These are phyloP conservation scores for Euplexia lucipara DNA, from an alignment of 2,888 invertebrate species.

Conservation along the genomic window DNA sequence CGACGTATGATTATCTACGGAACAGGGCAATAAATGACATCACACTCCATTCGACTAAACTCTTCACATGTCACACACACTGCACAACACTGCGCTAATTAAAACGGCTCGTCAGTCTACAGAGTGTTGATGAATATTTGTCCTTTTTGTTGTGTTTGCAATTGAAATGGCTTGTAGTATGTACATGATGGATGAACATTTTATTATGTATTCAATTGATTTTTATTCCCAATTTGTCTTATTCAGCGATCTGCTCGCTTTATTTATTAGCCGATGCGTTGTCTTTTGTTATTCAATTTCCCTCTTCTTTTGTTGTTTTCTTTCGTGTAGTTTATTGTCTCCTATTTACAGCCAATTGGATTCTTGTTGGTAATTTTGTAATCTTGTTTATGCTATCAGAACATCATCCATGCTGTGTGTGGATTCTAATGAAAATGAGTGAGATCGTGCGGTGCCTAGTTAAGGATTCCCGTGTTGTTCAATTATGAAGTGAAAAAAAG, in stretches of 20 bases:
- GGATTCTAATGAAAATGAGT: conserved; percentile 54
- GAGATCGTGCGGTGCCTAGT: conserved; percentile 56
- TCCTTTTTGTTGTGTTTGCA: conserved; percentile 67
- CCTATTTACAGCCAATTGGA: conserved; percentile 49
- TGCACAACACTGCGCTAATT: conserved; percentile 69
- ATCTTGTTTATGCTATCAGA: conserved; percentile 54
- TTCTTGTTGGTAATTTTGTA: conserved; percentile 51
- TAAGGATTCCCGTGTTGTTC: conserved; percentile 46
- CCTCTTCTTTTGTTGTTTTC: conserved; percentile 59
- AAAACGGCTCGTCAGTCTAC: conserved; percentile 65
- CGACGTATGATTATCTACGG: conserved; percentile 89
- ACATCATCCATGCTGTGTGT: conserved; percentile 61
- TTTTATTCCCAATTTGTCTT: conserved; percentile 53
- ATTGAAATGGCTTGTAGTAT: conserved; percentile 67
- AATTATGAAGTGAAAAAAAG: conserved; percentile 41
- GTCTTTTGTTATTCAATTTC: conserved; percentile 52
- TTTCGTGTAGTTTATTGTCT: conserved; percentile 55
- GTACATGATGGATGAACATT: conserved; percentile 64
- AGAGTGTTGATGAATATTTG: conserved; percentile 66
- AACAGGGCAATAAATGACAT: conserved; percentile 89
- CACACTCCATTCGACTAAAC: conserved; percentile 82
- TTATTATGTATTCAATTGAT: conserved; percentile 57
- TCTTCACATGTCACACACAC: conserved; percentile 68
- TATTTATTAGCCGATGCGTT: conserved; percentile 52
- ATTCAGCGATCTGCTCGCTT: conserved; percentile 46